Evolutionary conservation across 2,797 vertebrate species (phyloP).

Genomic region (Pterois miles): DNA sequence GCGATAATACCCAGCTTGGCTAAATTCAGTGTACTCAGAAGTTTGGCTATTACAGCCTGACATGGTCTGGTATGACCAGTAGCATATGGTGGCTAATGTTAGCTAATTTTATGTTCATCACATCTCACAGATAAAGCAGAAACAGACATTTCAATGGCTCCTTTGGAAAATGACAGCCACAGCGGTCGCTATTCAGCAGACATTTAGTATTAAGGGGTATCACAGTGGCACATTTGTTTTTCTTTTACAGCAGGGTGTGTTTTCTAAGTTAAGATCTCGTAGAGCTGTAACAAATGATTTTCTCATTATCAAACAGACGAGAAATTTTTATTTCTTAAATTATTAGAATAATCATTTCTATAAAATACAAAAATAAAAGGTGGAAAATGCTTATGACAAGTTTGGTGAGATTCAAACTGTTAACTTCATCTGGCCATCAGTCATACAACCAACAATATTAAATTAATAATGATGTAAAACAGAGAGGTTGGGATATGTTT

Average conservation of each 20-base stretch:
- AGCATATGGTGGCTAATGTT: background rate
- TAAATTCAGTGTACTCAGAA: background rate
- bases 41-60: background rate
- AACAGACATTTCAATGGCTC: background rate
- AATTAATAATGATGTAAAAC: background rate
- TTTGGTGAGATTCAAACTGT: background rate
- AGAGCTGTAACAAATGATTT: background rate
- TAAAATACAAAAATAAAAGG: background rate
- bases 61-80: background rate
- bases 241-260: no score
- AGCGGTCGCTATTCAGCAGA: background rate
- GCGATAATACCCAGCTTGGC: background rate
- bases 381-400: background rate
- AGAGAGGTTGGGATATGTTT: background rate
- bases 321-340: background rate
- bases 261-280: background rate
- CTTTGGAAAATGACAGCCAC: background rate
- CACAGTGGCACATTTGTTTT: background rate
- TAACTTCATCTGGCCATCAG: background rate
- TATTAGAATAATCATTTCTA: background rate
- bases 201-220: background rate
- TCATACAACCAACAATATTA: background rate
- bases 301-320: background rate
- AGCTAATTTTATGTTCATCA: background rate
- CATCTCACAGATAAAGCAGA: background rate